Base-by-base conservation (phyloP, 1,140 invertebrate genomes). In the Pseudomyrmex flavicornis region DNA sequence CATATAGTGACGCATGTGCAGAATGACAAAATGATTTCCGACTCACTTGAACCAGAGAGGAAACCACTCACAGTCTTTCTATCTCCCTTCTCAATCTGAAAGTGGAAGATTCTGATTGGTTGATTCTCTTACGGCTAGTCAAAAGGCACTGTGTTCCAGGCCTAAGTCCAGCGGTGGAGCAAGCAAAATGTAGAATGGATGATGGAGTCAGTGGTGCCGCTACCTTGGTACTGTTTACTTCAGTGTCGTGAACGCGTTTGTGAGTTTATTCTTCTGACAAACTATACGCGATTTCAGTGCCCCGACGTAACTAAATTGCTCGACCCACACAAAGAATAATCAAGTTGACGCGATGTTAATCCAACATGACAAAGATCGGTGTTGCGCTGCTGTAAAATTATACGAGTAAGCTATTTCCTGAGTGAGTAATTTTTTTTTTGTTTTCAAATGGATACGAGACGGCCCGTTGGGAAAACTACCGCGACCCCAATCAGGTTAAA, bases 141-240 rank as follows among this genome's bases (percentile, higher is more conserved):
- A 35, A 35, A 35, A 1, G 5, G 5, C 35, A 35, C 35, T 35
- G 35, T 35, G 35, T 7, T 35, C 35, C 35, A 35, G 35, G 5
- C 35, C 5, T 35, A 35, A 35, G 35, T 0, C 35, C 35, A 35
- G 35, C 35, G 35, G 35, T 35, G 35, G 35, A 35, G 35, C 35
- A 7, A 35, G 35, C 35, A 7, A 35, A 35, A 46, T 12, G 58
- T 17, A 35, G 44, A 15, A 20, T 66, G 44, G 59, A 12, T 46
- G 20, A 65, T 48, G 20, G 10, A 65, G 54, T 75, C 70, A 84
- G 88, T 88, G 48, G 74, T 82, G 68, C 70, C 48, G 80, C 75
- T 77, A 35, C 58, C 69, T 50, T 46, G 70, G 70, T 58, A 59
- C 50, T 75, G 54, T 58, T 63, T 7, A 68, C 9, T 7, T 86